A percentile compares a stretch with the other conserved stretches of the same genome.
Conservation (phyloP, 2,888 invertebrate genomes). For the Saturnia japonica region DNA sequence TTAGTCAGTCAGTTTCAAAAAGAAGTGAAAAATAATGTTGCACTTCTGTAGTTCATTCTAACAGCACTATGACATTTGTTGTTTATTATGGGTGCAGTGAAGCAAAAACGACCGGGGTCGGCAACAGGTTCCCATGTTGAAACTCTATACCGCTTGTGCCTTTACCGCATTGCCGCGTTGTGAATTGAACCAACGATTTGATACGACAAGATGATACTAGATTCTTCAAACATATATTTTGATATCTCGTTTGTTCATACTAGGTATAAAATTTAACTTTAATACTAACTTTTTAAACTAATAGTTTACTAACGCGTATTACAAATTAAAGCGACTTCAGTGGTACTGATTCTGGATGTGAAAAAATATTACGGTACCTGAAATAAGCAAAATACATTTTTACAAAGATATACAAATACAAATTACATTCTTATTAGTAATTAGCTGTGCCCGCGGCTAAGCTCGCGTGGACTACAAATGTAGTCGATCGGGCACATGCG, state of each 20-base stretch:
- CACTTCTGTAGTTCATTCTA: neutral
- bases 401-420: neutral
- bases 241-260: neutral
- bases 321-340: neutral
- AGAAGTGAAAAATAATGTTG: constrained; percentile 2
- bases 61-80: constrained; percentile 17
- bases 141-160: constrained; percentile 32
- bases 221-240: neutral
- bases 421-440: neutral
- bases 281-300: no score
- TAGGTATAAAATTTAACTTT: no score
- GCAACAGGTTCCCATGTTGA: constrained; percentile 33
- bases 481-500: no score
- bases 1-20: no score
- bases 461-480: no score
- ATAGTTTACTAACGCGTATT: neutral
- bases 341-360: neutral
- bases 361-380: no score
- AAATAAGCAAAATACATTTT: neutral
- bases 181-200: neutral
- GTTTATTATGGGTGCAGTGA: constrained; percentile 26
- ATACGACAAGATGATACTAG: neutral
- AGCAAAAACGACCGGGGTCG: constrained; percentile 33
- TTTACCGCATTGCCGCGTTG: neutral
- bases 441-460: no score